These are phyloP conservation scores for Crepidodera aurea DNA, from an alignment of 2,888 invertebrate genomes.

Conservation along the genomic window DNA sequence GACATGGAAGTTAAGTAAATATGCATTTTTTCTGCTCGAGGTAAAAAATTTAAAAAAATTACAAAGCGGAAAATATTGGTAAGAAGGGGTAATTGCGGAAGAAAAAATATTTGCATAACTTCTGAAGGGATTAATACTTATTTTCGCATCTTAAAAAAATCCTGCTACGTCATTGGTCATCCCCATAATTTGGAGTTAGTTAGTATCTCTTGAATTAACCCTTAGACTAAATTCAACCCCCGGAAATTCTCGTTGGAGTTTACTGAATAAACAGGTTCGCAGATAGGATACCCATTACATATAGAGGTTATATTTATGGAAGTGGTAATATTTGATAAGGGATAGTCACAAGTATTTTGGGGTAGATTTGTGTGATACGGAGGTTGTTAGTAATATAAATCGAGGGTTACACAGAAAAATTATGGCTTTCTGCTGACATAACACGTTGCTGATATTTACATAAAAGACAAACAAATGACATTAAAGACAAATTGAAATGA, in stretches of 20 bases:
- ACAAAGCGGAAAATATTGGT: too few species aligned
- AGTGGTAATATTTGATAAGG: constrained; percentile 31
- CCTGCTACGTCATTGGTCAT: background rate
- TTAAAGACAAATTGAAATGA: too few species aligned
- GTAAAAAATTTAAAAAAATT: too few species aligned
- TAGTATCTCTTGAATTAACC: constrained; percentile 38
- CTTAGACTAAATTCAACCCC: constrained; percentile 34
- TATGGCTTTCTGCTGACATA: too few species aligned
- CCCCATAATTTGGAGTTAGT: background rate
- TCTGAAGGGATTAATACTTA: too few species aligned
- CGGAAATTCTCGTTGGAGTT: constrained; percentile 26
- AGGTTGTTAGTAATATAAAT: background rate
- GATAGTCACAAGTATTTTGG: constrained; percentile 15
- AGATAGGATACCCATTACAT: constrained; percentile 30
- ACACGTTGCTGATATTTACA: too few species aligned
- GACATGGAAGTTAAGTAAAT: too few species aligned
- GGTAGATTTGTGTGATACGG: constrained; percentile 6
- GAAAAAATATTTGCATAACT: too few species aligned
- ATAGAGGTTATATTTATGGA: constrained; percentile 31
- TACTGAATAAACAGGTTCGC: constrained; percentile 34
- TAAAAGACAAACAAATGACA: too few species aligned
- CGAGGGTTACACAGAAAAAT: too few species aligned
- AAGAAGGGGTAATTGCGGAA: too few species aligned
- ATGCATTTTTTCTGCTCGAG: too few species aligned
- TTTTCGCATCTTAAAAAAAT: background rate